These are phyloP conservation scores for Tylochromis polylepis DNA, from an alignment of 2,113 vertebrate genomes.

Conservation along the genomic window DNA sequence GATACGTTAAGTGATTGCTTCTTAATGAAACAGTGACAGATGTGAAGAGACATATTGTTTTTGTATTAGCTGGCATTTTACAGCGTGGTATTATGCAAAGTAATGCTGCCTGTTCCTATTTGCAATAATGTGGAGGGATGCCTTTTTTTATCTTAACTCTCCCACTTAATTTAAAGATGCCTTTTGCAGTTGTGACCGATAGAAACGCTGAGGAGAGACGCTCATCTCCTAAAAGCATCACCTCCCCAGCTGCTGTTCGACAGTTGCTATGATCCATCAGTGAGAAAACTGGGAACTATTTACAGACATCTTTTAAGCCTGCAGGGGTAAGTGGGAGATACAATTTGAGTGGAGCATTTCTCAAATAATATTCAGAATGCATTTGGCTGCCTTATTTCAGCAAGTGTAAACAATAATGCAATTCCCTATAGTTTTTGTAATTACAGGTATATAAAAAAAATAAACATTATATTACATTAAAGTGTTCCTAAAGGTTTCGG, in stretches of 20 bases:
- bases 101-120: not conserved
- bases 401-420: not conserved
- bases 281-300: not conserved
- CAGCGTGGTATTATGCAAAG: not conserved
- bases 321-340: not conserved
- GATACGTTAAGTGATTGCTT: slow-evolving; percentile 43
- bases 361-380: not conserved
- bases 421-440: not conserved
- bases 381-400: not conserved
- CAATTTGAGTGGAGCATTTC: not conserved
- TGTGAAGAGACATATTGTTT: slow-evolving; percentile 34
- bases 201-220: not conserved
- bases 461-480: not conserved
- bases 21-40: slow-evolving; percentile 33
- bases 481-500: not conserved
- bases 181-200: not conserved
- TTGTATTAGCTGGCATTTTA: slow-evolving; percentile 54
- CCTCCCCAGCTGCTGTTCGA: not conserved
- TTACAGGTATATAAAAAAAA: not conserved
- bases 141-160: not conserved
- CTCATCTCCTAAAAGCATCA: not conserved
- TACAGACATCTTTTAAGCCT: not conserved
- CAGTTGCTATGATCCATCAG: not conserved
- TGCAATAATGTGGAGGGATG: slow-evolving; percentile 5
- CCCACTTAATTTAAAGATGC: not conserved